These are phyloP conservation scores for Nineta flava DNA, from an alignment of 2,888 invertebrate genomes.

Conservation along the genomic window DNA sequence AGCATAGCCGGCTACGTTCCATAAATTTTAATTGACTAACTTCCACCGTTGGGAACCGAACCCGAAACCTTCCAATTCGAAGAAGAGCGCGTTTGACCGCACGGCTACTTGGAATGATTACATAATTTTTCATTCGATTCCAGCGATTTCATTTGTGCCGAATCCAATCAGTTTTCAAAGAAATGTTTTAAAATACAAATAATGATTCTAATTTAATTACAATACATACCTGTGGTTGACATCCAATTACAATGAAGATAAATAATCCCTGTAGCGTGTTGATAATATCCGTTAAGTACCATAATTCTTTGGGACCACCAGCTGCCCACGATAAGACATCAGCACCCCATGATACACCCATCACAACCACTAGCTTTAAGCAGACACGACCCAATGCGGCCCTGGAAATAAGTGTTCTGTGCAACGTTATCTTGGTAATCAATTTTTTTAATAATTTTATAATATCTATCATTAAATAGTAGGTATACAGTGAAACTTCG, in stretches of 20 bases:
- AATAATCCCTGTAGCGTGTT: conserved; percentile 78
- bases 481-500: background rate
- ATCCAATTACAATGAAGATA: conserved; percentile 77
- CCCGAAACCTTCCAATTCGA: no score
- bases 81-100: no score
- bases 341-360: conserved; percentile 66
- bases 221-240: conserved; percentile 58
- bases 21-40: no score
- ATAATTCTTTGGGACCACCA: conserved; percentile 63
- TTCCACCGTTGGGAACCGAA: no score
- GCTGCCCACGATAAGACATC: conserved; percentile 73
- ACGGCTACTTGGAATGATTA: no score
- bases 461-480: background rate
- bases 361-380: conserved; percentile 69
- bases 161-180: no score
- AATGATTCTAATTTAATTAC: no score
- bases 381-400: conserved; percentile 72
- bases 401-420: conserved; percentile 28
- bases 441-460: background rate
- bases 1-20: no score
- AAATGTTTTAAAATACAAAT: no score
- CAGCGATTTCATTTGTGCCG: no score
- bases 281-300: conserved; percentile 72
- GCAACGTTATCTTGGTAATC: background rate
- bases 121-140: no score